Conservation (phyloP, 1,140 invertebrate genomes). For the Drosophila carrolli region DNA sequence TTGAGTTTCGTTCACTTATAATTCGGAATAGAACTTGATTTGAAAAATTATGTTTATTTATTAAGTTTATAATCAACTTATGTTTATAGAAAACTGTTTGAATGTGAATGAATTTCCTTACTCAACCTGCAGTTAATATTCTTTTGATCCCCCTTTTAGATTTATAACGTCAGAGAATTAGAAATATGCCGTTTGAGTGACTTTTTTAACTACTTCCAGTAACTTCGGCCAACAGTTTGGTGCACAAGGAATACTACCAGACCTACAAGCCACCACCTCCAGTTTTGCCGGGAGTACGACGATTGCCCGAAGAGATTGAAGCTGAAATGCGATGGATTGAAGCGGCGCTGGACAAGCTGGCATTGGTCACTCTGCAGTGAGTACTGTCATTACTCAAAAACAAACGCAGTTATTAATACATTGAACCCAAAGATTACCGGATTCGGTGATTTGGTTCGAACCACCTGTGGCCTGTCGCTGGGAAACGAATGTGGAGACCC, state of each 20-base stretch:
- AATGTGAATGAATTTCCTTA: no score
- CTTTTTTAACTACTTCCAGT: constrained; percentile 85
- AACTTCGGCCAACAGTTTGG: constrained; percentile 88
- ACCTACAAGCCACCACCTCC: constrained; percentile 89
- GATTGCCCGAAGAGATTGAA: constrained; percentile 92
- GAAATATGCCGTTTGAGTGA: no score
- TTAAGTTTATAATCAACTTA: no score
- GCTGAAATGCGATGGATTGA: constrained; percentile 91
- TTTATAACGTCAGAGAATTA: no score
- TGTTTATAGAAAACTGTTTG: no score
- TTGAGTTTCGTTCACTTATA: constrained; percentile 8
- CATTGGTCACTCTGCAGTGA: constrained; percentile 90
- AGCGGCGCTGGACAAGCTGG: constrained; percentile 89
- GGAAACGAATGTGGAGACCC: constrained; percentile 85
- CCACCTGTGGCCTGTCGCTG: constrained; percentile 92
- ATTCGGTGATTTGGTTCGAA: constrained; percentile 92
- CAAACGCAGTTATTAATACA: neutral
- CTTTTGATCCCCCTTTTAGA: no score
- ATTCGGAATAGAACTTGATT: no score
- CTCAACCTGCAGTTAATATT: no score
- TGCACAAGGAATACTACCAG: constrained; percentile 88
- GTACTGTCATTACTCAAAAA: constrained; percentile 32
- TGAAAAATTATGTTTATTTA: no score
- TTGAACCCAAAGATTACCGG: constrained; percentile 86
- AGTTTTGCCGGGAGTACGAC: constrained; percentile 87